Evolutionary conservation across 2,113 vertebrate species (phyloP), one percentile per base, ranked within the genome.

Genomic region (Arothron firmamentum): DNA sequence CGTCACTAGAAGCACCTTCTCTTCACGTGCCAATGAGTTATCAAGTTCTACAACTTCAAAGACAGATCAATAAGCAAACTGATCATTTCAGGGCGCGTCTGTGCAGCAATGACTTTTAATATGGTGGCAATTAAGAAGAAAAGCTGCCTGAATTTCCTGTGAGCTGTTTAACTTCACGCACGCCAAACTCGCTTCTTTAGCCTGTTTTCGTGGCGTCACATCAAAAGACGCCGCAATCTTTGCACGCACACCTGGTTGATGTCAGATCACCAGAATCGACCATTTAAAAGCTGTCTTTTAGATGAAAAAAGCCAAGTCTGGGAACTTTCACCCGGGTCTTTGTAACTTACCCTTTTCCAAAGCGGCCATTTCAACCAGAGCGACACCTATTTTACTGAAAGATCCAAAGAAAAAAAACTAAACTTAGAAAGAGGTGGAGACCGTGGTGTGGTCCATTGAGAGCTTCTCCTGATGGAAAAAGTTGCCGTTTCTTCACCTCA

Each of bases 311-410:
- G 4, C 15, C 13, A 5, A 17, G n/a, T 16, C n/a, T 18, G 17
- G 54, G 5, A 62, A 74, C 65, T 34, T 42, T 38, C 17, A 47
- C 6, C 16, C 49, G n/a, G 41, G 57, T 8, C 14, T 20, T 60
- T 10, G 25, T 1, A 10, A 69, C 80, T 74, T 65, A 89, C 88
- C 80, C 75, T 72, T 77, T 9, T 64, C 67, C 17, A 52, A 14
- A 6, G 75, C 62, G 59, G 83, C 81, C 86, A 88, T 89, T 49
- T 28, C 50, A 49, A 67, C 19, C 28, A 10, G 17, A 19, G 23
- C 19, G 23, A 45, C 41, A 63, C 63, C 45, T 56, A 53, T 14
- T 62, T 34, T 57, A 25, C 48, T 23, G 53, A 63, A 66, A 19
- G 12, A 43, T 43, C 18, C 16, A 17, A 42, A 11, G 42, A 14